These are phyloP conservation scores for Dallia pectoralis DNA, from an alignment of 2,797 vertebrate genomes.

Conservation along the genomic window DNA sequence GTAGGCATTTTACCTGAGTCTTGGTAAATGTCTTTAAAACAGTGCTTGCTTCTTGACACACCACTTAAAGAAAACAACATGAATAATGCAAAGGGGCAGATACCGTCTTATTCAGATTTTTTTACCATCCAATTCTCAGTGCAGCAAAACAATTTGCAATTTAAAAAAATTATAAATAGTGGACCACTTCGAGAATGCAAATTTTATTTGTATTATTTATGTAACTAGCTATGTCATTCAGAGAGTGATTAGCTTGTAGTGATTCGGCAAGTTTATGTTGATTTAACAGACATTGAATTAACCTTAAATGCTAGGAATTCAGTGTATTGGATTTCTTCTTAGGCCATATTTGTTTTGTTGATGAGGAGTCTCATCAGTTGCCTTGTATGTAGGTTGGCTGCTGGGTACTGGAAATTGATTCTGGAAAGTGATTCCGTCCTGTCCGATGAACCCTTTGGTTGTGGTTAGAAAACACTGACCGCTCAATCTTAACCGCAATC, in stretches of 20 bases:
- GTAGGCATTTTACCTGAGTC: not conserved
- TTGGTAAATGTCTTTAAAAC: conserved; percentile 1
- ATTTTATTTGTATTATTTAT: not conserved
- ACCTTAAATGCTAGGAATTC: not conserved
- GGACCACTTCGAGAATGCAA: not conserved
- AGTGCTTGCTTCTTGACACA: conserved; percentile 1
- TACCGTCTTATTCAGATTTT: not conserved
- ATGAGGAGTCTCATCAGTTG: not conserved
- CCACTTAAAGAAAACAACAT: conserved; percentile 13
- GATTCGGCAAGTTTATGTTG: not conserved
- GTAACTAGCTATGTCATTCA: not conserved
- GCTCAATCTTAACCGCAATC: conserved; percentile 33
- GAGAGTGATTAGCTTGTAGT: not conserved
- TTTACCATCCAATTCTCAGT: conserved; percentile 6
- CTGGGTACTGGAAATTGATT: not conserved
- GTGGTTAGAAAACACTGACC: conserved; percentile 23
- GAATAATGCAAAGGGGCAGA: conserved; percentile 30
- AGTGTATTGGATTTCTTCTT: not conserved
- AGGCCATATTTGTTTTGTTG: not conserved
- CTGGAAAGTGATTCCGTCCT: conserved; percentile 15
- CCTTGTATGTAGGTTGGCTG: not conserved
- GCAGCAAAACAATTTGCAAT: not conserved
- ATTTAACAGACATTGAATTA: not conserved
- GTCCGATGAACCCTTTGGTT: not conserved
- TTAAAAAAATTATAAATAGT: not conserved